Evolutionary conservation across 2,888 invertebrate genomes (phyloP).

Genomic region (Limnephilus auricula): DNA sequence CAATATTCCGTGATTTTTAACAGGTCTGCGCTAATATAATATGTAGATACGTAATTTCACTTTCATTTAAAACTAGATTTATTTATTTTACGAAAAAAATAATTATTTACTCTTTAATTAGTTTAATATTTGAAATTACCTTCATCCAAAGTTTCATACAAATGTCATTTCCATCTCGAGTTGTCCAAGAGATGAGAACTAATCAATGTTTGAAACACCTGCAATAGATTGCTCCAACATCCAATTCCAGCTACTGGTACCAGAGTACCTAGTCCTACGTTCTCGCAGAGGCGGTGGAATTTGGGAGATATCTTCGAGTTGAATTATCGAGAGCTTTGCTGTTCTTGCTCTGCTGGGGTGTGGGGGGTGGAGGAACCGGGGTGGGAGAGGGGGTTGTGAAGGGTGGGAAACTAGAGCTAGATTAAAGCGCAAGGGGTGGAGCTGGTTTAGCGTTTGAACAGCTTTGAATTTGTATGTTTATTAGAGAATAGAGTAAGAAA

Average conservation of each 20-base stretch:
- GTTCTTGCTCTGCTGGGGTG: slow-evolving; percentile 45
- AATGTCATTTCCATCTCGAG: slow-evolving; percentile 8
- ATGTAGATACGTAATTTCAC: too few relatives aligned
- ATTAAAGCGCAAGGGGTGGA: slow-evolving; percentile 6
- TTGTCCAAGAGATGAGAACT: background rate
- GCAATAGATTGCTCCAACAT: slow-evolving; percentile 4
- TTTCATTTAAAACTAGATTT: too few relatives aligned
- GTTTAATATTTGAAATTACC: background rate
- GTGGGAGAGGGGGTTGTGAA: slow-evolving; percentile 8
- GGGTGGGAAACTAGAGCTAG: background rate
- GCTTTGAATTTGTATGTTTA: background rate
- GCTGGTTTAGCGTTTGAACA: background rate
- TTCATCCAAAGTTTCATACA: background rate
- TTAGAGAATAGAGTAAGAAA: background rate
- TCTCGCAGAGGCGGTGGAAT: slow-evolving; percentile 18
- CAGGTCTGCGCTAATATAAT: too few relatives aligned
- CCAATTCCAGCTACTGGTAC: background rate
- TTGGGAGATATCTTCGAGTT: slow-evolving; percentile 58
- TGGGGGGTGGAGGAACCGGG: background rate
- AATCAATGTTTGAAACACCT: slow-evolving; percentile 31
- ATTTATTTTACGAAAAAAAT: too few relatives aligned
- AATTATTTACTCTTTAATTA: too few relatives aligned
- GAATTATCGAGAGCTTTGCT: slow-evolving; percentile 60
- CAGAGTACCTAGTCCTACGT: background rate
- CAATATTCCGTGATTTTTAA: too few relatives aligned